A percentile compares a stretch with the other conserved stretches of the same genome.
Conservation (phyloP, 2,113 vertebrate species). For the Lipotes vexillifer region DNA sequence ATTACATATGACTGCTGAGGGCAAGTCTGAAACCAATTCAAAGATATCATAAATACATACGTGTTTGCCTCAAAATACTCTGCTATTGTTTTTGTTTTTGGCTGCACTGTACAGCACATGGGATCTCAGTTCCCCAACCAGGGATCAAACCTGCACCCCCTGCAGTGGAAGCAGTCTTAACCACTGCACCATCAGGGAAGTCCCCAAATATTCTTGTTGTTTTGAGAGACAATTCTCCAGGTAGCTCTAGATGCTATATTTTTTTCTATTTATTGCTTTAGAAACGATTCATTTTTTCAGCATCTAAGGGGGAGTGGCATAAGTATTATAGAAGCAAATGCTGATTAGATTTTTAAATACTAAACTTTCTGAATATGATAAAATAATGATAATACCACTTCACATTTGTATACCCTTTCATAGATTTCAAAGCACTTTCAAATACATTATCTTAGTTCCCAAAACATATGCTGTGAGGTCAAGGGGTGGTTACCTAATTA, state of each 20-base stretch:
- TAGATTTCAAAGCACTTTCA: slow-evolving; percentile 18
- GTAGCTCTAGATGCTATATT: background rate
- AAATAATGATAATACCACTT: background rate
- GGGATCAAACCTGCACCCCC: no score
- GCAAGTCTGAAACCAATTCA: slow-evolving; percentile 3
- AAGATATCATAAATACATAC: slow-evolving; percentile 4
- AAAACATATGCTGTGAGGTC: background rate
- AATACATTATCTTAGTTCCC: background rate
- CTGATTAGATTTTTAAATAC: slow-evolving; percentile 25
- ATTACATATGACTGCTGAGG: background rate
- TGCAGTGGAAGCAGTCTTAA: no score
- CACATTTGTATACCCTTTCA: background rate
- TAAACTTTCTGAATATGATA: slow-evolving; percentile 12
- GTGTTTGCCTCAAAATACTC: slow-evolving; percentile 10
- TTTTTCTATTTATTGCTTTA: slow-evolving; percentile 15
- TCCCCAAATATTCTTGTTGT: background rate
- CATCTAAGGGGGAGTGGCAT: background rate
- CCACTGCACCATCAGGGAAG: no score
- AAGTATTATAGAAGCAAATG: background rate
- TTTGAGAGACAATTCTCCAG: slow-evolving; percentile 3
- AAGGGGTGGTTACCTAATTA: background rate
- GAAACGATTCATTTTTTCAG: background rate
- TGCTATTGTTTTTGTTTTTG: no score
- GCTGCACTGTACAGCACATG: no score
- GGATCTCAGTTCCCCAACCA: no score